Evolutionary conservation across 2,113 vertebrate species (phyloP).

Genomic region (Piliocolobus tephrosceles): DNA sequence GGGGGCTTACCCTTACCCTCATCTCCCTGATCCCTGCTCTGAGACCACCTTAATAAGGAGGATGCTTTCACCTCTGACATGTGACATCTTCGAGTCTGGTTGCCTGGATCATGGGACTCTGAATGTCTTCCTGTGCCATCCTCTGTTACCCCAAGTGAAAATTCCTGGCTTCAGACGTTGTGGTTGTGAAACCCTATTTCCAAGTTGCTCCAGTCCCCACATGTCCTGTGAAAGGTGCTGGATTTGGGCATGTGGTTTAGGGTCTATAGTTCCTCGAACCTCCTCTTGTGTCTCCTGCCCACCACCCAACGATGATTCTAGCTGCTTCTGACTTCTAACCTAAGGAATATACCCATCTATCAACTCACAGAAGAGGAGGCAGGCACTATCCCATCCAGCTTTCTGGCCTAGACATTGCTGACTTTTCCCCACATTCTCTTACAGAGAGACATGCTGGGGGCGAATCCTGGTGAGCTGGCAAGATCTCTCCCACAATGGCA

Average conservation of each 20-base stretch:
- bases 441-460: neutral
- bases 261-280: too few relatives aligned
- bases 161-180: neutral
- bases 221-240: neutral
- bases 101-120: neutral
- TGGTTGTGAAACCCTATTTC: neutral
- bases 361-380: neutral
- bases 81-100: neutral
- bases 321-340: neutral
- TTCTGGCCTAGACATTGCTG: neutral
- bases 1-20: neutral
- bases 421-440: neutral
- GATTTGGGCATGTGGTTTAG: neutral
- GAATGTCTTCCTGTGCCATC: too few relatives aligned
- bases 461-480: rapidly evolving
- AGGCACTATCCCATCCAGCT: neutral
- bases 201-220: neutral
- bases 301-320: neutral
- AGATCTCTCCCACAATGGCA: neutral
- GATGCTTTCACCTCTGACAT: neutral
- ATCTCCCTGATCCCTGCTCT: neutral
- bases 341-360: neutral
- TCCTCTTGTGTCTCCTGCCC: neutral
- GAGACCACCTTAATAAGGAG: neutral
- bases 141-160: neutral